These are phyloP conservation scores for Gymnorhina tibicen DNA, from an alignment of 2,113 vertebrate species.

Conservation along the genomic window DNA sequence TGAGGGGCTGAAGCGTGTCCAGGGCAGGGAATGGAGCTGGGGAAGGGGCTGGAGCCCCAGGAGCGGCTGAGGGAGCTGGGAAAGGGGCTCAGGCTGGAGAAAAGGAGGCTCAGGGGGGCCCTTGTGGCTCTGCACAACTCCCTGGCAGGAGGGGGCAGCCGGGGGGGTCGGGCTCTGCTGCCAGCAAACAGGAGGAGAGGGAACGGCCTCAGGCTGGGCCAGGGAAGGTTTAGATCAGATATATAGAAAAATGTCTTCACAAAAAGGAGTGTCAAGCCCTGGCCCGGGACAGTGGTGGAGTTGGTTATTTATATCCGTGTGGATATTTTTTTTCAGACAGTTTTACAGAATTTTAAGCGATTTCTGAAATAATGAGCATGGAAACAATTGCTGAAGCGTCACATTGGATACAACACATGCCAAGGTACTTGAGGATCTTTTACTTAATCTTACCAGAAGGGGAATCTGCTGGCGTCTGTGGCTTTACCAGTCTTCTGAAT, in stretches of 20 bases:
- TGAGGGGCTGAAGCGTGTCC: neutral
- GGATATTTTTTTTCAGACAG: neutral
- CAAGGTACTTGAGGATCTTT: neutral
- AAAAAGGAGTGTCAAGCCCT: neutral
- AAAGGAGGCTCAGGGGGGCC: neutral
- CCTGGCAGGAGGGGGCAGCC: neutral
- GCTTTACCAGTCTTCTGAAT: too few relatives aligned
- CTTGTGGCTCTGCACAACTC: neutral
- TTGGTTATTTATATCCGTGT: neutral
- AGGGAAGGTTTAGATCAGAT: neutral
- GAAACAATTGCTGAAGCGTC: neutral
- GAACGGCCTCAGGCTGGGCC: fast-evolving
- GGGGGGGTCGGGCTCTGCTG: neutral
- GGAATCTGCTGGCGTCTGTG: neutral
- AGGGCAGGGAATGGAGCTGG: neutral
- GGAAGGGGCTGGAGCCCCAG: neutral
- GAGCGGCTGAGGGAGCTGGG: neutral
- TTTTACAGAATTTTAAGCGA: neutral
- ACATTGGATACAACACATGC: neutral
- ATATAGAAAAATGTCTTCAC: neutral
- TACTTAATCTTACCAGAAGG: neutral
- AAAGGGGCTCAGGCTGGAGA: neutral
- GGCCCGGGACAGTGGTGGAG: neutral
- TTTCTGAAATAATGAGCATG: neutral
- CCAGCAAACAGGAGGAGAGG: neutral